Conservation (phyloP, 2,888 invertebrate genomes). For the Lepidochitona cinerea region DNA sequence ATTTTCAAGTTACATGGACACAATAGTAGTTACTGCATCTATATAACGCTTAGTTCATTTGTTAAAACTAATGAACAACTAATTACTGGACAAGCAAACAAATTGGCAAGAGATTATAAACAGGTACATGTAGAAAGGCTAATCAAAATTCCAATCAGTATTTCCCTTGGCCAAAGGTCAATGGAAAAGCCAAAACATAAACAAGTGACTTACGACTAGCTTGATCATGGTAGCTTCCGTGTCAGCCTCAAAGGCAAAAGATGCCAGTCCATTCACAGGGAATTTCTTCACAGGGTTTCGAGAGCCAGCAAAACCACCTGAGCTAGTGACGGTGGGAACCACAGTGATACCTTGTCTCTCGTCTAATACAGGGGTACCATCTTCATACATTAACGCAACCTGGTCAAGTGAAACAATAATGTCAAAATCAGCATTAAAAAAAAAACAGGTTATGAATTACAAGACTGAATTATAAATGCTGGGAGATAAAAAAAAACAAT, state of each 20-base stretch:
- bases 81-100: neutral
- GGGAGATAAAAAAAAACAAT: no score
- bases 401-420: conserved; percentile 67
- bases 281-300: conserved; percentile 35
- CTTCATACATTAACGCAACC: conserved; percentile 91
- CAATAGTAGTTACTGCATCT: no score
- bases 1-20: no score
- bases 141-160: no score
- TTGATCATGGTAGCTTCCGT: conserved; percentile 38
- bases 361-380: conserved; percentile 78
- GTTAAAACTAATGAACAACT: neutral
- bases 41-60: no score
- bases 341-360: conserved; percentile 42
- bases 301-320: conserved; percentile 14
- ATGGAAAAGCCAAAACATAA: no score
- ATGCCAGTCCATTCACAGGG: conserved; percentile 61
- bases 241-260: conserved; percentile 48
- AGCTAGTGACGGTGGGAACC: conserved; percentile 21
- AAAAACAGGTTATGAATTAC: no score
- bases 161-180: no score
- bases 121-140: no score
- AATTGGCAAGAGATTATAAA: no score
- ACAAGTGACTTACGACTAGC: conserved; percentile 43
- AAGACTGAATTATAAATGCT: no score
- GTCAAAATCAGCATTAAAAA: no score